Evolutionary conservation across 1,140 invertebrate genomes (phyloP), one percentile per base, ranked within the genome.

Genomic region (Popillia japonica): DNA sequence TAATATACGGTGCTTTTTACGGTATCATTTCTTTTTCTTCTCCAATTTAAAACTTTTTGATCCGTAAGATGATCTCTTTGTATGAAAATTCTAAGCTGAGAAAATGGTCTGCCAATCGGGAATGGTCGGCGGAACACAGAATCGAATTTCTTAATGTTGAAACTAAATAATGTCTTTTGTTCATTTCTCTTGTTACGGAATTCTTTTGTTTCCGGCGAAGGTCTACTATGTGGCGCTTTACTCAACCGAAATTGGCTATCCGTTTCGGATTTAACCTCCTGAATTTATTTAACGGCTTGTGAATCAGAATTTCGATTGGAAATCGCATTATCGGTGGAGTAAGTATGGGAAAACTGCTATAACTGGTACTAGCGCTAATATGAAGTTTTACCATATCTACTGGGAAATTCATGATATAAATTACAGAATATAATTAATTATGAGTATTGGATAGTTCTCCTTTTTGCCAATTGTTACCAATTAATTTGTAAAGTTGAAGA

Each of bases 161-260:
- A 68, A 34, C 61, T 68, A 68, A 68, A 68, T 68, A 68, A 68
- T 68, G 61, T 34, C 61, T 68, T 68, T 68, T 68, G 61, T 68
- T 68, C 61, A 68, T 68, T 68, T 68, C 61, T 68, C 61, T 68
- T 68, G 61, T 68, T 68, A 68, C 61, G 22, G 11, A 2, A 22
- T 68, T 17, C 61, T 17, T 27, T 68, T 34, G 11, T 68, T 34
- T 68, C 61, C 61, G 7, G 22, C 22, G 14, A 34, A 23, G 27
- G 11, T 68, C 22, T 68, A 68, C 61, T 14, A 14, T 20, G 11
- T 68, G 9, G 27, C 61, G 11, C 27, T 23, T 20, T 23, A 27
- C 20, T 27, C 61, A 34, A 17, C 3, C 9, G 61, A 68, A 68
- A 68, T 68, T 27, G 61, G 61, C 61, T 68, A 34, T 68, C 22